Base-by-base conservation (phyloP, 1,140 invertebrate genomes). In the Apis laboriosa region DNA sequence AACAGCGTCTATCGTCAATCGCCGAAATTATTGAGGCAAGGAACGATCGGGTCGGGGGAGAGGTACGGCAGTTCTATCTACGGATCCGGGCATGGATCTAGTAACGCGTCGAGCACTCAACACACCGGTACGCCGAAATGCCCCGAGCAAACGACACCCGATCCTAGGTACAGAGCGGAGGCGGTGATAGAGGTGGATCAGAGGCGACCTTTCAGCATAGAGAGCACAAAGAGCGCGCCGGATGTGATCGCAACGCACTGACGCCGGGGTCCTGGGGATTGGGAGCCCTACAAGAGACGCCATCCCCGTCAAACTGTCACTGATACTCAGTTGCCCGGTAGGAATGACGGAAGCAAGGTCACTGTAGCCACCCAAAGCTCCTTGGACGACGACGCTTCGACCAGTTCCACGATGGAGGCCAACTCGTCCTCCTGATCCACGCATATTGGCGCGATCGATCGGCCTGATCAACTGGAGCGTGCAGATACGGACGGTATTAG, bases 161-260 rank as follows among this genome's bases (percentile, higher is more conserved):
- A 95, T 71, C 92, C 94, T 34, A 92, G 94, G 75, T 96, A 95
- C 87, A 94, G 94, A 67, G 96, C 96, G 2, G 96, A 96, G 85
- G 96, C 96, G 7, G 95, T 96, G 70, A 96, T 96, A 73, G 96
- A 96, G 83, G 95, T 96, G 93, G 94, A 95, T 63, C 93, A 95
- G 85, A 95, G 95, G 84, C 94, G 96, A 17, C 96, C 96, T 0
- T 96, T 96, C 91, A 97, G 96, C 92, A 96, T 96, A 72, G 96
- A 97, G 84, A 97, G 97, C 19, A 97, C 96, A 15, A 97, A 97
- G 91, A 97, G 97, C 67, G 97, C 97, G 2, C 97, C 97, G 28
- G 97, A 98, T 91, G 97, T 98, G 75, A 97, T 98, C 87, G 97
- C 97, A 88, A 97, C 96, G 24, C 97, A 97, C 96, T 97, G 96